Conservation (phyloP, 92 coral and sea anemone genomes). For the Epizoanthus ramosus region DNA sequence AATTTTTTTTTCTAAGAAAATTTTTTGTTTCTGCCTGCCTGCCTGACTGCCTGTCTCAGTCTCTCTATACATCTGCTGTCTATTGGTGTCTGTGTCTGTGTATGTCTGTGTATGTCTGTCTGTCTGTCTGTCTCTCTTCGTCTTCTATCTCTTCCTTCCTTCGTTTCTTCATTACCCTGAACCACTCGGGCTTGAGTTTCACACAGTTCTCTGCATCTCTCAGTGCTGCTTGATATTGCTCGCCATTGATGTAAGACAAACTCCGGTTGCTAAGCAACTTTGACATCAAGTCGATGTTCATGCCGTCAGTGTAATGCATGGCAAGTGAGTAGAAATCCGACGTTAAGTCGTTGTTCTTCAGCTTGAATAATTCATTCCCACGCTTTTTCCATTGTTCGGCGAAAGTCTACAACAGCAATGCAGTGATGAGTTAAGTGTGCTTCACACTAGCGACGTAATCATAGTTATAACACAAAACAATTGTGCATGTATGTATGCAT, state of each 20-base stretch:
- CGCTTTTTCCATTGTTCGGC: constrained; percentile 31
- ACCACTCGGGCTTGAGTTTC: constrained; percentile 31
- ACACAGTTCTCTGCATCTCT: constrained; percentile 26
- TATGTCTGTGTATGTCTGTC: too few relatives aligned
- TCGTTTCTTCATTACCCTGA: constrained; percentile 11
- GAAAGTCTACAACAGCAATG: background rate
- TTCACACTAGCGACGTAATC: too few relatives aligned
- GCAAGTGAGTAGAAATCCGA: constrained; percentile 32
- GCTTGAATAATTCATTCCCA: constrained; percentile 24
- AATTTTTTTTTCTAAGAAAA: too few relatives aligned
- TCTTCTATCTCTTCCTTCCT: too few relatives aligned
- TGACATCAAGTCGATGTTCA: constrained; percentile 29
- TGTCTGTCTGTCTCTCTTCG: too few relatives aligned
- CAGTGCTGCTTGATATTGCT: constrained; percentile 14
- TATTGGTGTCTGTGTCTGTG: too few relatives aligned
- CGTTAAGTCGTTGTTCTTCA: background rate
- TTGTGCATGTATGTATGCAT: background rate
- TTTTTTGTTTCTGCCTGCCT: too few relatives aligned
- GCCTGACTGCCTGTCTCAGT: too few relatives aligned
- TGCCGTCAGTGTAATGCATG: constrained; percentile 20
- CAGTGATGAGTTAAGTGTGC: background rate
- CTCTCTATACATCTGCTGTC: too few relatives aligned
- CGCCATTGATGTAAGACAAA: constrained; percentile 1
- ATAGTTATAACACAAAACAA: background rate
- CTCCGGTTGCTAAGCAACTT: constrained; percentile 38